Base-by-base conservation (phyloP, 2,888 invertebrate species). In the Netelia fuscicornis region DNA sequence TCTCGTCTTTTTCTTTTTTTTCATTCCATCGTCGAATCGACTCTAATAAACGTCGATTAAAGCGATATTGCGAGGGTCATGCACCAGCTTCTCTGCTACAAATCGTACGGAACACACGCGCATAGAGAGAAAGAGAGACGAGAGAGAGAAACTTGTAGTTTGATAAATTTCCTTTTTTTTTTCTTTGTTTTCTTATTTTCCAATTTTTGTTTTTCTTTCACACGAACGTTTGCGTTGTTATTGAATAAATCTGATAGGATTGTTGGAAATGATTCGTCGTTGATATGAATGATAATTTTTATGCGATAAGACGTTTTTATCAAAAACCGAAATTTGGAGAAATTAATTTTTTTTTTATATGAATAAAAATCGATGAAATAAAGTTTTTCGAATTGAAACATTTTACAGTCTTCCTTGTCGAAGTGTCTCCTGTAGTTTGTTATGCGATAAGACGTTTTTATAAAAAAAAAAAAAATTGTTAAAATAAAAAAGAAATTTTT, bases 11-110 rank as follows among this genome's bases (percentile, higher is more conserved):
- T 30, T 30, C 5, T 30, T 30, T 30, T 30, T 30, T 30, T 42
- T 30, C 17, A 30, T 58, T 58, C 42, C 52, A 37, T 30, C 30
- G 8, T n/a, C 60, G 78, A 85, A 78, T 74, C 64, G 74, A 78
- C 74, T 52, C 70, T 75, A 71, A 79, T 83, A 79, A 85, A 79
- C 71, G 83, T 71, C 79, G 79, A 83, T 79, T 71, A 72, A 65
- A 80, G 75, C 65, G 71, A 80, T 84, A 62, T 80, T 71, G 80
- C 60, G 75, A 65, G 74, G 83, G 83, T 79, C 74, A 30, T 62
- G 78, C 52, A 60, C 70, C 76, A 74, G 17, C 58, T 72, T 58
- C n/a, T 70, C 20, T 54, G 23, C 25, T 60, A 52, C 64, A 58
- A 76, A 70, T 20, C 65, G 13, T 6, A 54, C 64, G 42, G 60